Conservation (phyloP, 2,888 invertebrate genomes). For the Timema cristinae region DNA sequence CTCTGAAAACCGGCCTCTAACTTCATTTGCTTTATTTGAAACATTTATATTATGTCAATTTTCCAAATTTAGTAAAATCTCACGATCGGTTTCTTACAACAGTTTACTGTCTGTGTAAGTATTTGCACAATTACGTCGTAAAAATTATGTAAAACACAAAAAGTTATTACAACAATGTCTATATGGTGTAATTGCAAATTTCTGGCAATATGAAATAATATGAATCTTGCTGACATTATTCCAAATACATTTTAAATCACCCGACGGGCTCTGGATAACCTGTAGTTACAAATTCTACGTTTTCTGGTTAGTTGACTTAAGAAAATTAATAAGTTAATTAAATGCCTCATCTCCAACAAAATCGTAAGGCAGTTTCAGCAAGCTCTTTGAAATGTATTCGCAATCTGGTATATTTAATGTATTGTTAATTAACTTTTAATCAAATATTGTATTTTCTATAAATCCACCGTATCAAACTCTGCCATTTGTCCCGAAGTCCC, state of each 20-base stretch:
- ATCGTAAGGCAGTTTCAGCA: conserved; percentile 28
- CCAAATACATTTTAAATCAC: conserved; percentile 22
- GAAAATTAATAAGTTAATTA: conserved; percentile 24
- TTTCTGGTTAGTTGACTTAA: conserved; percentile 11
- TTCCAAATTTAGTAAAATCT: conserved; percentile 13
- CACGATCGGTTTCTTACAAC: not conserved
- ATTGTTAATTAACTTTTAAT: conserved; percentile 28
- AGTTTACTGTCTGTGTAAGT: conserved; percentile 17
- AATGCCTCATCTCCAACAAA: conserved; percentile 32
- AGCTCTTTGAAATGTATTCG: conserved; percentile 16
- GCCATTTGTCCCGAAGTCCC: conserved; percentile 32
- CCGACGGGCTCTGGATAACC: conserved; percentile 19
- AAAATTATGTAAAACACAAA: conserved; percentile 20
- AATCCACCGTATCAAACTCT: conserved; percentile 35
- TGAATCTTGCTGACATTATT: conserved; percentile 21
- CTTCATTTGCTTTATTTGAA: not conserved
- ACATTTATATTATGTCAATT: conserved; percentile 25
- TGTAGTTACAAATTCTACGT: conserved; percentile 6
- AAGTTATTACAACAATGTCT: conserved; percentile 16
- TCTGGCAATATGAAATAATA: conserved; percentile 12
- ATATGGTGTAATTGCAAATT: conserved; percentile 12
- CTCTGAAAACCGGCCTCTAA: conserved; percentile 27
- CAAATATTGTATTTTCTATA: conserved; percentile 29
- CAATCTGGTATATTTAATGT: conserved; percentile 16
- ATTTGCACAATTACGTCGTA: conserved; percentile 1